These are phyloP conservation scores for Coenobita brevimanus DNA, from an alignment of 1,140 invertebrate species.

Conservation along the genomic window DNA sequence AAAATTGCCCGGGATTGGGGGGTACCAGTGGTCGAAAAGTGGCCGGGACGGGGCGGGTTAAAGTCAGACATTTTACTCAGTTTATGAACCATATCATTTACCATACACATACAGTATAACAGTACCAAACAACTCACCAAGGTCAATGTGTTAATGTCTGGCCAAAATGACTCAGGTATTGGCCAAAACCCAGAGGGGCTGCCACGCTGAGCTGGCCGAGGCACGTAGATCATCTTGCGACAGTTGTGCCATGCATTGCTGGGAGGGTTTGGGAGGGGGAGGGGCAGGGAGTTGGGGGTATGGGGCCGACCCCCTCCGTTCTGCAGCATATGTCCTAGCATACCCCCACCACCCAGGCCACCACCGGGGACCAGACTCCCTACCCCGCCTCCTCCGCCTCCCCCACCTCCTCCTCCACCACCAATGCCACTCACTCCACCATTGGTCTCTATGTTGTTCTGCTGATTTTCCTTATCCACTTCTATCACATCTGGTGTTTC, in stretches of 20 bases:
- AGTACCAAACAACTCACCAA: slow-evolving; percentile 76
- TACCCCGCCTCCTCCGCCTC: too few relatives aligned
- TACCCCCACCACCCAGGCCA: slow-evolving; percentile 33
- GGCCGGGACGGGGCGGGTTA: too few relatives aligned
- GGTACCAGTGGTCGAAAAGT: too few relatives aligned
- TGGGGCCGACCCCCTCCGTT: slow-evolving; percentile 53
- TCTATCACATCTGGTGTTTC: slow-evolving; percentile 66
- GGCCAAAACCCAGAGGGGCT: slow-evolving; percentile 98
- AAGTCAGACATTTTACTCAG: too few relatives aligned
- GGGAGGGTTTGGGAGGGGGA: slow-evolving; percentile 32
- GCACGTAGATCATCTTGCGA: slow-evolving; percentile 93
- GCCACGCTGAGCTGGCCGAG: slow-evolving; percentile 91
- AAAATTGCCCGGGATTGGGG: too few relatives aligned
- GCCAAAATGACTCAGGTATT: slow-evolving; percentile 98
- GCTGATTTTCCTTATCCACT: slow-evolving; percentile 67
- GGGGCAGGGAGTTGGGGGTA: slow-evolving; percentile 60
- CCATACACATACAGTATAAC: too few relatives aligned
- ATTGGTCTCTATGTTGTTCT: slow-evolving; percentile 61
- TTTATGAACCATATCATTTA: too few relatives aligned
- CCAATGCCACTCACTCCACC: slow-evolving; percentile 30
- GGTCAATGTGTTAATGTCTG: slow-evolving; percentile 86
- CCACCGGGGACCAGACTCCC: too few relatives aligned
- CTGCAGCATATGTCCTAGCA: slow-evolving; percentile 57
- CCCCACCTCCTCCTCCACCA: too few relatives aligned
- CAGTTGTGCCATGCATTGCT: slow-evolving; percentile 85